These are phyloP conservation scores for Caracal caracal DNA, from an alignment of 2,113 vertebrate genomes.

Conservation along the genomic window DNA sequence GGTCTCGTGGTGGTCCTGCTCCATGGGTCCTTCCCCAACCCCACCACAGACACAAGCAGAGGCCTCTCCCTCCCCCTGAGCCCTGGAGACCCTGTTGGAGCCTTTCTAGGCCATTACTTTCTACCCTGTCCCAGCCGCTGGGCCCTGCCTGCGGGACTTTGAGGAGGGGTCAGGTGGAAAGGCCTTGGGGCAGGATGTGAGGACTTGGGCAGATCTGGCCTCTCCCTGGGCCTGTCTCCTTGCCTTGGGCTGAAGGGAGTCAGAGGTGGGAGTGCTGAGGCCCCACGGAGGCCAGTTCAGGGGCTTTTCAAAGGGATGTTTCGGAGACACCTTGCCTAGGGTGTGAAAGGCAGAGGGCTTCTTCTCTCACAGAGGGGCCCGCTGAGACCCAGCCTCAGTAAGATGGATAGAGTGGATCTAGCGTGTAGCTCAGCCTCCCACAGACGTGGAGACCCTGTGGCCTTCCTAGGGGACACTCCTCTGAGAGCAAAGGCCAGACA, in stretches of 20 bases:
- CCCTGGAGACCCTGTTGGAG: neutral
- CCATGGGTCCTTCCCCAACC: rapidly evolving
- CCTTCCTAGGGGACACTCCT: neutral
- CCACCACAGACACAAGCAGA: neutral
- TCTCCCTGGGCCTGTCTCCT: neutral
- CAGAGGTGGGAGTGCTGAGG: neutral
- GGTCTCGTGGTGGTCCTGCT: rapidly evolving
- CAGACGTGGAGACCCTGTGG: neutral
- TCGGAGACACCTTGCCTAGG: neutral
- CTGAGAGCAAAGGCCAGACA: neutral
- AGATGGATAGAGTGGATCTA: neutral
- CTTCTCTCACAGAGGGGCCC: neutral
- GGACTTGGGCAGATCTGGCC: neutral
- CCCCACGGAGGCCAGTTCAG: neutral
- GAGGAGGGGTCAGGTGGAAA: neutral
- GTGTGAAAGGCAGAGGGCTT: neutral
- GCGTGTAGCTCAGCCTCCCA: rapidly evolving
- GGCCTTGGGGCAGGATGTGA: neutral
- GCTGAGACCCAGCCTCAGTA: neutral
- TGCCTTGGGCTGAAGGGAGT: neutral
- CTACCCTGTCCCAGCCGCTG: neutral
- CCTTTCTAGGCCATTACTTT: neutral
- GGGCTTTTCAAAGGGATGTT: neutral
- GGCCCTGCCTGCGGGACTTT: rapidly evolving
- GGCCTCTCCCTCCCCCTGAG: neutral